phyloP scores from a whole-genome alignment of 2,888 invertebrate species.

The Peribatodes rhomboidaria region DNA sequence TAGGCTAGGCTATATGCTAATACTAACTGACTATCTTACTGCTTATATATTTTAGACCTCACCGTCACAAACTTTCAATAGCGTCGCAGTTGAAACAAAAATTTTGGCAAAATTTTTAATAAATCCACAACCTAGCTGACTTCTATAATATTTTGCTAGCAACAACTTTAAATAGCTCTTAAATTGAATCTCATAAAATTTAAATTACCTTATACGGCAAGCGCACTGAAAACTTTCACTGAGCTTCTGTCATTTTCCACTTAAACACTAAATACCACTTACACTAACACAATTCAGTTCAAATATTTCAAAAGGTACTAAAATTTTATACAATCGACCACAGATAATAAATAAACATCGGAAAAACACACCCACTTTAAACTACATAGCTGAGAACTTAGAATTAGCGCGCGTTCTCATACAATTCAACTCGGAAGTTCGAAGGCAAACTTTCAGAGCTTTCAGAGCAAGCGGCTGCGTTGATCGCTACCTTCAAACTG shows the following conservation, averaged over 20 bases:
- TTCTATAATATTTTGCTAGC: too few relatives aligned
- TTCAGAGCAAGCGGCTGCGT: conserved; percentile 14
- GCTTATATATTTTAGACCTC: too few relatives aligned
- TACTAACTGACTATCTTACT: too few relatives aligned
- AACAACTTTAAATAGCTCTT: too few relatives aligned
- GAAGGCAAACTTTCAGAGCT: conserved; percentile 9
- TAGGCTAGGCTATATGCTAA: too few relatives aligned
- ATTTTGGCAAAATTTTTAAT: too few relatives aligned
- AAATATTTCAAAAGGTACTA: not conserved
- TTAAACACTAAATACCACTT: not conserved
- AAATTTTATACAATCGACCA: not conserved
- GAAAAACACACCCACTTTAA: not conserved
- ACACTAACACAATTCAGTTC: not conserved
- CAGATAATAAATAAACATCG: not conserved
- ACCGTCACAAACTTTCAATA: too few relatives aligned
- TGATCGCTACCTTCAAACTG: conserved; percentile 15
- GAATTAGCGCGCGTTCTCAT: not conserved
- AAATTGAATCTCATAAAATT: too few relatives aligned
- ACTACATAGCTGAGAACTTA: not conserved
- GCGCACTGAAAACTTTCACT: not conserved
- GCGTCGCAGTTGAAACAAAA: too few relatives aligned
- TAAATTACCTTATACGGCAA: too few relatives aligned
- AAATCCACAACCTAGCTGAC: too few relatives aligned
- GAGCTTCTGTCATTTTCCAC: conserved; percentile 4
- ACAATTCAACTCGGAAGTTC: not conserved